Evolutionary conservation across 2,113 vertebrate genomes (phyloP).

Genomic region (Bothrops jararaca): DNA sequence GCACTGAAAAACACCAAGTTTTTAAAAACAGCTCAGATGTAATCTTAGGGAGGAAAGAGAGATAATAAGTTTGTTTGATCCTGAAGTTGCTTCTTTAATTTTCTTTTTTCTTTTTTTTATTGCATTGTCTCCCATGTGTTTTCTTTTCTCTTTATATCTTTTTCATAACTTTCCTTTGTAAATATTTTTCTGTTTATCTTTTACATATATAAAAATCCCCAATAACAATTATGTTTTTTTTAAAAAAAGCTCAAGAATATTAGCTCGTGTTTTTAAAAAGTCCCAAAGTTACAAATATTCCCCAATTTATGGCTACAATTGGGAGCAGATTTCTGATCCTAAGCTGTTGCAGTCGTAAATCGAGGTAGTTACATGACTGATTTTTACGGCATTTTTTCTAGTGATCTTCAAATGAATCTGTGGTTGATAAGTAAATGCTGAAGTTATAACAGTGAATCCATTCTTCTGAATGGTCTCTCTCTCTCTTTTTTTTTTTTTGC

Average conservation of each 20-base stretch:
- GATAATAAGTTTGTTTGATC: background rate
- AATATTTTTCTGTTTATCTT: background rate
- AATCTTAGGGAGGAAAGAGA: background rate
- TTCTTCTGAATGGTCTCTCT: background rate
- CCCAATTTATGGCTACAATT: background rate
- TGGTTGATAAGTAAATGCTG: background rate
- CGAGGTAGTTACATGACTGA: background rate
- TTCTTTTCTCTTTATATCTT: background rate
- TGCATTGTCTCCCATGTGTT: background rate
- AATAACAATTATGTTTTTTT: background rate
- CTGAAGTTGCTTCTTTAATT: background rate
- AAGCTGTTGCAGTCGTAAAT: background rate
- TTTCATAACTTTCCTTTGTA: background rate
- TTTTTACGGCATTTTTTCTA: background rate
- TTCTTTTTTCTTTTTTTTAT: background rate
- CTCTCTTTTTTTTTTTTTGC: background rate
- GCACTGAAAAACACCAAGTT: background rate
- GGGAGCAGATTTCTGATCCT: background rate
- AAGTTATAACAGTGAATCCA: background rate
- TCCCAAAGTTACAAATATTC: background rate
- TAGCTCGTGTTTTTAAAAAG: background rate
- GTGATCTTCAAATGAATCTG: background rate
- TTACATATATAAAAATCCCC: background rate
- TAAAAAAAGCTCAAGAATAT: background rate
- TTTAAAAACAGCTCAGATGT: background rate